Percentiles rank a stretch among this genome's conserved stretches.
phyloP scores from a whole-genome alignment of 2,113 vertebrate species.

The Lontra canadensis region DNA sequence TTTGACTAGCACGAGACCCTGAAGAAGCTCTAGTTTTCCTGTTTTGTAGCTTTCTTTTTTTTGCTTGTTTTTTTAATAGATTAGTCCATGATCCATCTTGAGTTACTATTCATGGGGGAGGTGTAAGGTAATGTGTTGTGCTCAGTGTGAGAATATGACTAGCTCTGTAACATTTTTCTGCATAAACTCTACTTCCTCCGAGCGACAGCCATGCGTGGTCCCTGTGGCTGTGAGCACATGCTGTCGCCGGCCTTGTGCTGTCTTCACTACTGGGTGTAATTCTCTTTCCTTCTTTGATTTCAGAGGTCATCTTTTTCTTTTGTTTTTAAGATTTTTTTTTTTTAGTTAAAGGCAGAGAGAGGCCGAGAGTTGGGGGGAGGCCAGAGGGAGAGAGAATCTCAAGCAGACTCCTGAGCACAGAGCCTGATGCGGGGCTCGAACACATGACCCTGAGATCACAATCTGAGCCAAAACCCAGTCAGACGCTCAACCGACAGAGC shows the following conservation, averaged over 20 bases:
- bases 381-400: not conserved
- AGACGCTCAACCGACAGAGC: not conserved
- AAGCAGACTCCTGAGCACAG: not conserved
- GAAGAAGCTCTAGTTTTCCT: not conserved
- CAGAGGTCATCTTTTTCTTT: not conserved
- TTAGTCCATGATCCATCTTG: not conserved
- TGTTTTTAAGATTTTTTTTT: not conserved
- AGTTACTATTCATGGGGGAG: not conserved
- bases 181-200: not conserved
- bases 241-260: rapidly evolving
- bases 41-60: not conserved
- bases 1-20: not conserved
- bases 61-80: not conserved
- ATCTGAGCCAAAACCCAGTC: not conserved
- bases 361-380: not conserved
- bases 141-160: not conserved
- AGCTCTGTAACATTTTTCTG: not conserved
- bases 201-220: rapidly evolving
- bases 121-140: not conserved
- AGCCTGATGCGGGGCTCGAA: not conserved
- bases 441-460: not conserved
- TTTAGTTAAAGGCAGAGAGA: not conserved
- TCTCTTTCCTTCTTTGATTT: not conserved
- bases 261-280: rapidly evolving
- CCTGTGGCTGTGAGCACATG: rapidly evolving